phyloP scores from a whole-genome alignment of 2,113 vertebrate species.

The Agapornis roseicollis region DNA sequence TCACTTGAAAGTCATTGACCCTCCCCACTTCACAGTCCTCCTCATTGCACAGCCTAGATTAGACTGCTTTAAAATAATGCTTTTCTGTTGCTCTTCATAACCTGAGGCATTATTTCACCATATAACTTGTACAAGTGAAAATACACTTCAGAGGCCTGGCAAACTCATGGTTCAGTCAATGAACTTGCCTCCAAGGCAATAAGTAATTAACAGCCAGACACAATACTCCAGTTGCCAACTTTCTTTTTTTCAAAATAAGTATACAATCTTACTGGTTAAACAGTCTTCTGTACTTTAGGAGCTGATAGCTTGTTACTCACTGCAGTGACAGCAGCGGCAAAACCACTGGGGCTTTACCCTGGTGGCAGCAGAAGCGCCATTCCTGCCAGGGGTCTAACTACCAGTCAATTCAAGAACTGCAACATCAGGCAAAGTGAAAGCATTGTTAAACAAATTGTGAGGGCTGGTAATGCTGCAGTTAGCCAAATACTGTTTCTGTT shows the following conservation, averaged over 20 bases:
- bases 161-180: neutral
- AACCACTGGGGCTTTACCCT: neutral
- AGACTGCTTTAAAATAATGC: neutral
- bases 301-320: neutral
- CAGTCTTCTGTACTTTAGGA: neutral
- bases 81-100: neutral
- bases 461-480: neutral
- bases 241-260: neutral
- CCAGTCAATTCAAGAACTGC: neutral
- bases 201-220: neutral
- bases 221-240: neutral
- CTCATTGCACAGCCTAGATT: neutral
- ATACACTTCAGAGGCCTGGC: neutral
- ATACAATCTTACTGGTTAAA: neutral
- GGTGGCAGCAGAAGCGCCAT: rapidly evolving
- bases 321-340: neutral
- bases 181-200: neutral
- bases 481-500: neutral
- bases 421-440: neutral
- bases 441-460: neutral
- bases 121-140: neutral
- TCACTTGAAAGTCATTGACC: neutral
- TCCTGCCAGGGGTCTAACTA: no score
- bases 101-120: neutral
- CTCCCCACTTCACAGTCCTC: neutral